Evolutionary conservation across 2,888 invertebrate genomes (phyloP).

Genomic region (Volucella inanis): DNA sequence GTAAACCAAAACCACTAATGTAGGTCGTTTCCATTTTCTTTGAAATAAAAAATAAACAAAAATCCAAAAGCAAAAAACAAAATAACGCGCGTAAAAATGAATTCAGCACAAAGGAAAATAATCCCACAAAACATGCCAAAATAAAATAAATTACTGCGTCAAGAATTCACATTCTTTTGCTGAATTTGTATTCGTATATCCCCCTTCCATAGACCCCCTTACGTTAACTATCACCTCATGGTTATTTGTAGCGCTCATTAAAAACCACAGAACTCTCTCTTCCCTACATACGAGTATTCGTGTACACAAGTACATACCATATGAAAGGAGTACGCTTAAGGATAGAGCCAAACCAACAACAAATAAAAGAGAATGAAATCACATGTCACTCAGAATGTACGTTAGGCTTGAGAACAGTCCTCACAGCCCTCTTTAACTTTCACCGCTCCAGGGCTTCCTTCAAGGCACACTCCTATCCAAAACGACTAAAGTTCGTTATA

Average conservation of each 20-base stretch:
- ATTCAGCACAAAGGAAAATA: not conserved
- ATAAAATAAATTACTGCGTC: slow-evolving; percentile 13
- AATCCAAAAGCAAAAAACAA: not conserved
- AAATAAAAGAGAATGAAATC: slow-evolving; percentile 14
- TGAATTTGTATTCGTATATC: not conserved
- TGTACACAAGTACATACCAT: not conserved
- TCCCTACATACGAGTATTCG: not conserved
- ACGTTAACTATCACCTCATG: slow-evolving; percentile 8
- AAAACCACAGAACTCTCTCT: not conserved
- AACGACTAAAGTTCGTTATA: slow-evolving; percentile 47
- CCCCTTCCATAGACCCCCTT: not conserved
- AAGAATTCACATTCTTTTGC: not conserved
- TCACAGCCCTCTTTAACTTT: slow-evolving; percentile 12
- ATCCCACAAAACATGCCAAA: slow-evolving; percentile 12
- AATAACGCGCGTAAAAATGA: not conserved
- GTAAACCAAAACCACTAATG: too few species aligned
- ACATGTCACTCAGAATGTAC: slow-evolving; percentile 22
- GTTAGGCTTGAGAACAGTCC: slow-evolving; percentile 22
- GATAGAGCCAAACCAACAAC: not conserved
- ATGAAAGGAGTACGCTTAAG: not conserved
- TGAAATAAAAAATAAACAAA: too few species aligned
- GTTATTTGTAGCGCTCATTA: slow-evolving; percentile 36
- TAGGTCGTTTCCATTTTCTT: too few species aligned
- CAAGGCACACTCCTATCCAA: slow-evolving; percentile 39
- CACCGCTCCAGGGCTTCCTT: not conserved